Base-by-base conservation (phyloP, 1,140 invertebrate species). In the Dendroctonus valens region DNA sequence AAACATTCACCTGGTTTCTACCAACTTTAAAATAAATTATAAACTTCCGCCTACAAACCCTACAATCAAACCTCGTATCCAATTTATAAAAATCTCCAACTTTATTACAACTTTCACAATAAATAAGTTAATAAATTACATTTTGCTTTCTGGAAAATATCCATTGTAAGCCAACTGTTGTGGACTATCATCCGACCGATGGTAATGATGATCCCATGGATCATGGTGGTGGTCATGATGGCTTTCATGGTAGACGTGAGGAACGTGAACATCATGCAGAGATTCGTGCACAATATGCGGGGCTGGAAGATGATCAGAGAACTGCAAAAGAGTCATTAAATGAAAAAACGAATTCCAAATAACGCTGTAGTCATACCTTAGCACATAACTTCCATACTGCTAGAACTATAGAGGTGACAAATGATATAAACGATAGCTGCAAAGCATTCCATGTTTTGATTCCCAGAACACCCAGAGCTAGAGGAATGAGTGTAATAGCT, bases 351-450 rank as follows among this genome's bases (percentile, higher is more conserved):
- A 37, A 8, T 5, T 40, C 9, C 11, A 40, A 41, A 40, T 0
- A 38, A 39, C 3, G n/a, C 7, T 44, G 42, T 26, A 59, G 5
- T 46, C 87, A 87, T 69, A 92, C 88, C 82, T 92, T 92, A 76
- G 90, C 90, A 82, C 89, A 91, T 55, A 92, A 81, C 76, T 92
- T 89, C 85, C 91, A 92, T 78, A 92, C 89, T 69, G 89, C 90
- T 74, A 92, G 81, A 66, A 87, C 89, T 65, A 91, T 86, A 69
- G 90, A 89, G 12, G 91, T 86, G 69, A 92, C 86, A 80, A 92
- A 92, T 49, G 89, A 91, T 85, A 91, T 91, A 85, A 92, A 92
- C 38, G 89, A 90, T 65, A 92, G 82, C 72, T 91, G 90, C 64
- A 92, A 84, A 0, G 90, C 90, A 76, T 92, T 92, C 87, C 90